Evolutionary conservation across 1,140 invertebrate genomes (phyloP).

Genomic region (Zaprionus lachaisei): DNA sequence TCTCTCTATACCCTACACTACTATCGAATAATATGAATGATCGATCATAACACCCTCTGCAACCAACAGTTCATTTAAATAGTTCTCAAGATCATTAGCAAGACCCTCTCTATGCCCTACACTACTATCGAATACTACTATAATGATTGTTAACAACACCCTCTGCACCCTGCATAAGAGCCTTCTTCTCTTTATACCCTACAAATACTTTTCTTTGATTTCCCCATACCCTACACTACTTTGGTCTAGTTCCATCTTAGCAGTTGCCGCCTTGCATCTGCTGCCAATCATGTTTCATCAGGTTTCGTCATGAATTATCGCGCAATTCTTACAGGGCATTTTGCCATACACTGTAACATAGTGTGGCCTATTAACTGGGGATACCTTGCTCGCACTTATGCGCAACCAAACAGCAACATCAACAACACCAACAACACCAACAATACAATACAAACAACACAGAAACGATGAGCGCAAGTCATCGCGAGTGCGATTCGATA

Average conservation of each 20-base stretch:
- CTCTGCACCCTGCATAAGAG: no score
- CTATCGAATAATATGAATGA: no score
- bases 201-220: no score
- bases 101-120: background rate
- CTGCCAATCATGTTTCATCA: background rate
- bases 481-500: background rate
- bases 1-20: background rate
- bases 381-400: slow-evolving; percentile 11
- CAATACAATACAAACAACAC: no score
- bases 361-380: slow-evolving; percentile 2
- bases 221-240: background rate
- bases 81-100: background rate
- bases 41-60: background rate
- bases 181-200: no score
- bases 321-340: slow-evolving; percentile 4
- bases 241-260: background rate
- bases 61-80: background rate
- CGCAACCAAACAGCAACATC: background rate
- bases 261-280: background rate
- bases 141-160: no score
- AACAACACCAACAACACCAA: background rate
- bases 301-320: background rate
- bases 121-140: no score
- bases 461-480: background rate
- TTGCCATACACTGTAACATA: background rate